These are phyloP conservation scores for Hybos culiciformis DNA, from an alignment of 2,888 invertebrate genomes.

Conservation along the genomic window DNA sequence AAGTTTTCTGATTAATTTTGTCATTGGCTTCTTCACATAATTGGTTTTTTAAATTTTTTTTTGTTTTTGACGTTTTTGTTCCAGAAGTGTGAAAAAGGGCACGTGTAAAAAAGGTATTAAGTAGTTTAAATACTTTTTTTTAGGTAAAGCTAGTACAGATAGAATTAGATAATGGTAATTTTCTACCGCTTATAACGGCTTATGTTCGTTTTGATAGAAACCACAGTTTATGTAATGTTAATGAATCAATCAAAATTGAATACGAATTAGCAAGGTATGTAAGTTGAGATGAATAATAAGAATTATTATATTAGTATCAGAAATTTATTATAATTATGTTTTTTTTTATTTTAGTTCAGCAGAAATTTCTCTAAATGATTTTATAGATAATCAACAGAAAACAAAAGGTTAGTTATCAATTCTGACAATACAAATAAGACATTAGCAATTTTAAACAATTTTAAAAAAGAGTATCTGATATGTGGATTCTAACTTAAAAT, in stretches of 20 bases:
- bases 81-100: no score
- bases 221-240: constrained; percentile 52
- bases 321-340: background rate
- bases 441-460: no score
- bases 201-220: constrained; percentile 52
- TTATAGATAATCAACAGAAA: background rate
- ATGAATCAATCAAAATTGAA: constrained; percentile 52
- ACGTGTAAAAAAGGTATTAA: no score
- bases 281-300: background rate
- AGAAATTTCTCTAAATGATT: background rate
- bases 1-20: no score
- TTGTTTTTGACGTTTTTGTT: no score
- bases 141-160: constrained; percentile 35
- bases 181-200: constrained; percentile 44
- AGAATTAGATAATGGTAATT: constrained; percentile 17
- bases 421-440: no score
- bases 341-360: background rate
- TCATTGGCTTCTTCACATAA: no score
- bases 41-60: no score
- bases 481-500: no score
- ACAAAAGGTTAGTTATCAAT: no score
- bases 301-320: background rate
- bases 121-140: background rate
- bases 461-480: no score
- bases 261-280: constrained; percentile 38